Evolutionary conservation across 2,113 vertebrate genomes (phyloP), one percentile per base, ranked within the genome.

Genomic region (Neodontobutis hainanensis): DNA sequence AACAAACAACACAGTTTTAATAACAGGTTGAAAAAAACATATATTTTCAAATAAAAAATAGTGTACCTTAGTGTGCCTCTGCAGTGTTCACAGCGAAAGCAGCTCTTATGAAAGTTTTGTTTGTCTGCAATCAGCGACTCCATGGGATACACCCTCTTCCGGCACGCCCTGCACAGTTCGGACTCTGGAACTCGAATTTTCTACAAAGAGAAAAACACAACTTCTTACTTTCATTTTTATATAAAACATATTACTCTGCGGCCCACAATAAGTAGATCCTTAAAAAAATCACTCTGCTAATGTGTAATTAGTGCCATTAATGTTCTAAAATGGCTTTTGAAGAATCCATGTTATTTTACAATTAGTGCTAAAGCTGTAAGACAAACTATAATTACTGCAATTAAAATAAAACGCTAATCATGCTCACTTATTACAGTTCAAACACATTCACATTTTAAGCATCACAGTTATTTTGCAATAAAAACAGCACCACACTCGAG

Each of bases 121-220:
- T 95, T 95, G 94, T 99, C 97, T 0, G 94, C 95, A 56, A 94
- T 86, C 34, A 99, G 93, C 55, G 91, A 89, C 76, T 99, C 97
- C 97, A 99, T 95, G 89, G 95, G 95, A 85, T 99, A 99, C 77
- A 98, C 97, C 81, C 90, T 95, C 93, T 94, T 96, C 91, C 92
- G 95, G 91, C 97, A 99, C 78, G 90, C 92, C 81, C 73, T 90
- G 91, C 97, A 99, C 5, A 75, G 93, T 91, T 98, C 96, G 78
- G 94, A 94, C 88, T 96, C 94, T 87, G 93, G 95, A 90, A 95
- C 88, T 80, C 91, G 93, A 85, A 91, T 94, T 92, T 94, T 99
- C 97, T 98, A 85, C 72, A 90, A 88, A 38, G 10, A 60, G 6
- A 15, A 58, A 56, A 56, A 40, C 8, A 40, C 53, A 36, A n/a